These are phyloP conservation scores for Atta colombica DNA, from an alignment of 1,140 invertebrate genomes.

Conservation along the genomic window DNA sequence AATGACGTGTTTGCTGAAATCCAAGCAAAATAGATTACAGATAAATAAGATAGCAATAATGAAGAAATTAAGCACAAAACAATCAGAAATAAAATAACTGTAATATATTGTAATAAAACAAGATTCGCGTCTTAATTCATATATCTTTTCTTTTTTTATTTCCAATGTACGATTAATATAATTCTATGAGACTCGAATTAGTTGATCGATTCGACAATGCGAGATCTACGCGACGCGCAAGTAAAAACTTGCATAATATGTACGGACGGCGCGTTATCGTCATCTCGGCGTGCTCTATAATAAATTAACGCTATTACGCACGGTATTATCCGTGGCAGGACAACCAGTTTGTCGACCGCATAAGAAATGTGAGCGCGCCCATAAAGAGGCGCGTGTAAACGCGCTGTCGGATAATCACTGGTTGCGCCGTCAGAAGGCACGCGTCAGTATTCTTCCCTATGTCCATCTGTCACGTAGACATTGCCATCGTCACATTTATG, in stretches of 20 bases:
- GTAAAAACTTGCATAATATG: constrained; percentile 55
- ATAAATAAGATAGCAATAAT: background rate
- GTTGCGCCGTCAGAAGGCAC: constrained; percentile 57
- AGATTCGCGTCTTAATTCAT: background rate
- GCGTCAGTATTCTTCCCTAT: constrained; percentile 44
- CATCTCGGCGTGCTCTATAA: constrained; percentile 52
- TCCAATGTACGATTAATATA: background rate
- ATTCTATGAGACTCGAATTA: background rate
- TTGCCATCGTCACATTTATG: constrained; percentile 25
- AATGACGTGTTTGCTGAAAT: background rate
- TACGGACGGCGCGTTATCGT: constrained; percentile 45
- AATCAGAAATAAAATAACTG: background rate
- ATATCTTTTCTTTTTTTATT: background rate
- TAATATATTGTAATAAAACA: background rate
- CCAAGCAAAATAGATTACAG: background rate
- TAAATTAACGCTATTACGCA: constrained; percentile 59
- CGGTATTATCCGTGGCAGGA: constrained; percentile 46
- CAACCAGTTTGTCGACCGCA: constrained; percentile 60
- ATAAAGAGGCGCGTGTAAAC: constrained; percentile 62
- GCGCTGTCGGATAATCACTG: constrained; percentile 58
- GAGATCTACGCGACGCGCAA: background rate
- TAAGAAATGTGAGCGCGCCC: constrained; percentile 64
- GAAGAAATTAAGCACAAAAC: background rate
- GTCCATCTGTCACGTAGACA: constrained; percentile 14
- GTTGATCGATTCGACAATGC: background rate